Base-by-base conservation (phyloP, 2,113 vertebrate species). In the Tricholaema leucomelas region DNA sequence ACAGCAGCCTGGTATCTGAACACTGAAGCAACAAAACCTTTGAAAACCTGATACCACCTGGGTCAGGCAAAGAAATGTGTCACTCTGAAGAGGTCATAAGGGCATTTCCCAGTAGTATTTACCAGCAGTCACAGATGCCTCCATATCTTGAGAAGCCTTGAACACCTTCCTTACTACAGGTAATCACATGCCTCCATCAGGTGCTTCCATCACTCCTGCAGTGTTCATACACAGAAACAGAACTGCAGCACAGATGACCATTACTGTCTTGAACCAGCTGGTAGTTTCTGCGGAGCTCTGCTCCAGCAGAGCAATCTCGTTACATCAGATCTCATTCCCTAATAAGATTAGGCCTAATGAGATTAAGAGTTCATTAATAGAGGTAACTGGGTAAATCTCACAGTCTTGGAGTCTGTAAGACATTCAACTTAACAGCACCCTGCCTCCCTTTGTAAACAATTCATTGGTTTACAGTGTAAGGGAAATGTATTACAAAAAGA, bases 191-290 rank as follows among this genome's bases (percentile, higher is more conserved):
- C 76, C 81, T 69, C 78, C 31, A 5, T 40, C 48, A 27, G 30
- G 21, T 55, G 61, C 81, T 93, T 24, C 54, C 2, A 1, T 38
- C 61, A n/a, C 19, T 71, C 61, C 85, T 52, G 55, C 44, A 1
- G 13, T 50, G 31, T 6, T 74, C 42, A 77, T 2, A 66, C 38
- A 66, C 0, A 0, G 28, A 74, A 85, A 74, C 30, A 60, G 52
- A 78, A 60, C n/a, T 54, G 65, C 58, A 77, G 64, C 38, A 7
- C 18, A 75, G 67, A 50, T 3, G 5, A 81, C 40, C 88, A 83
- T 72, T 81, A 91, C 55, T 55, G 50, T 65, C 91, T 63, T 48
- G 59, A 72, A 72, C 46, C 84, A 91, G 93, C n/a, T 72, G 88
- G 67, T 11, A 74, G 54, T 76, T 94, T 78, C 77, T 50, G 30